Conservation (phyloP, 2,888 invertebrate genomes). For the Morpho deidamia region DNA sequence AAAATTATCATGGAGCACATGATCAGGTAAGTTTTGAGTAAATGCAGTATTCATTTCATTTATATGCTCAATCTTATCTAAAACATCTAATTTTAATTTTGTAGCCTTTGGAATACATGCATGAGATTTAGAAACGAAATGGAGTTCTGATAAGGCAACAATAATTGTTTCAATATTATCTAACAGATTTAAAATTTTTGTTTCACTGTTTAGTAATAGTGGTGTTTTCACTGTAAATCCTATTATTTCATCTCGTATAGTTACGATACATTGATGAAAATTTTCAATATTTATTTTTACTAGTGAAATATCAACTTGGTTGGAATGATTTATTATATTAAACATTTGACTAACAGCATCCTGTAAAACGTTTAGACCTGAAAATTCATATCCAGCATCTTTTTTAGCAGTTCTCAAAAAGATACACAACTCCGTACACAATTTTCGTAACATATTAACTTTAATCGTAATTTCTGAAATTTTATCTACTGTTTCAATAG, state of each 20-base stretch:
- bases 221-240: conserved; percentile 41
- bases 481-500: conserved; percentile 47
- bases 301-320: conserved; percentile 45
- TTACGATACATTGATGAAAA: conserved; percentile 45
- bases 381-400: conserved; percentile 29
- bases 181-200: conserved; percentile 50
- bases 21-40: conserved; percentile 42
- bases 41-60: conserved; percentile 46
- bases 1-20: conserved; percentile 42
- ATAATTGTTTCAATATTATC: conserved; percentile 46
- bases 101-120: conserved; percentile 23
- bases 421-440: conserved; percentile 47
- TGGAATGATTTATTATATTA: conserved; percentile 42
- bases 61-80: conserved; percentile 47
- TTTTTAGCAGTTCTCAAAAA: conserved; percentile 5
- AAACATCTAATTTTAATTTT: conserved; percentile 47
- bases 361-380: conserved; percentile 31
- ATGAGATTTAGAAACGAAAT: no score
- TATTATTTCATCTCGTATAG: conserved; percentile 53
- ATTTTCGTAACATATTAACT: conserved; percentile 43
- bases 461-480: conserved; percentile 55
- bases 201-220: conserved; percentile 43
- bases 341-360: conserved; percentile 42
- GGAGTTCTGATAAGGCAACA: conserved; percentile 38
- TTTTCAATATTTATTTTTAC: conserved; percentile 51